Conservation (phyloP, 2,888 invertebrate species). For the Chymomyza fuscimana region DNA sequence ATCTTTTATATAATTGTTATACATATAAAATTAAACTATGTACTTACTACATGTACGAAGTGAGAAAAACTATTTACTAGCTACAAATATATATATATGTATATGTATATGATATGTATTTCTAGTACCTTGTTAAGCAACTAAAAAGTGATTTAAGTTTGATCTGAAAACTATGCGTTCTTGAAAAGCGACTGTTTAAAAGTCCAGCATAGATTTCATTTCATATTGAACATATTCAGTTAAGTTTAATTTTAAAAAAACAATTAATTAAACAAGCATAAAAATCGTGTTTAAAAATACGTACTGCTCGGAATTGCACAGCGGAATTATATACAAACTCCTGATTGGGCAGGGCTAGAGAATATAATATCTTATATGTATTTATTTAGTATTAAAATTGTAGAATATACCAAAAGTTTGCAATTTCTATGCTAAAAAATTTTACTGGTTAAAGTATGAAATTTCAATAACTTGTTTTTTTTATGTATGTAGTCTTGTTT, state of each 20-base stretch:
- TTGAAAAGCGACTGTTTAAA: neutral
- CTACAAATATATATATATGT: neutral
- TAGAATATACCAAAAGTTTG: too few relatives aligned
- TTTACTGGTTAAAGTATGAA: too few relatives aligned
- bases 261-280: neutral
- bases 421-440: too few relatives aligned
- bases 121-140: neutral
- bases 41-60: neutral
- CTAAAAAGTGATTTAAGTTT: neutral
- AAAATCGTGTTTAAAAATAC: neutral
- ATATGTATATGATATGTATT: neutral
- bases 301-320: neutral
- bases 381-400: neutral
- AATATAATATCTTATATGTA: neutral
- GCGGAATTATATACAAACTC: neutral
- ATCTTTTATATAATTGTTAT: slow-evolving; percentile 27
- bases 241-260: neutral
- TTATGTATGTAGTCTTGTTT: too few relatives aligned
- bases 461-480: too few relatives aligned
- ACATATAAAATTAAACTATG: slow-evolving; percentile 6
- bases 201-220: neutral
- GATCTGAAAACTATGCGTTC: neutral
- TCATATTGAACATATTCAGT: neutral
- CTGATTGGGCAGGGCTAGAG: neutral
- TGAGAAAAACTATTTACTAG: neutral